These are phyloP conservation scores for Cepaea hortensis DNA, from an alignment of 2,888 invertebrate species.

Conservation along the genomic window DNA sequence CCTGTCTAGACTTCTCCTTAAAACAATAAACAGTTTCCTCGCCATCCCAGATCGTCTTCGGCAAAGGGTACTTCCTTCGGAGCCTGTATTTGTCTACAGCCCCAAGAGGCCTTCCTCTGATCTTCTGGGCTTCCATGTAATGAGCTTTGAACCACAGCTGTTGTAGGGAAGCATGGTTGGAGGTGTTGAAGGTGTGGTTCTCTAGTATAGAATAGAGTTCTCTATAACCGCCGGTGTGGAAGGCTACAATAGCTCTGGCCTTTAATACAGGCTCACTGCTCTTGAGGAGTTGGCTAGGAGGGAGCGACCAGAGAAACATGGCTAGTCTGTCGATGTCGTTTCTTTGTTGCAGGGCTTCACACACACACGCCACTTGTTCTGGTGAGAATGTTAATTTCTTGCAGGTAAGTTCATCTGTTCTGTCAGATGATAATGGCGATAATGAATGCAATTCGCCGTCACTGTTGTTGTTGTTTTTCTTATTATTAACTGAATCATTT, in stretches of 20 bases:
- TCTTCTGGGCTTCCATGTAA: conserved; percentile 97
- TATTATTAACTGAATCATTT: not conserved
- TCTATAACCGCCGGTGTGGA: conserved; percentile 89
- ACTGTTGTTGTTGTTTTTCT: not conserved
- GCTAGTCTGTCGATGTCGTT: conserved; percentile 97
- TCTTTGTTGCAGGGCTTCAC: conserved; percentile 96
- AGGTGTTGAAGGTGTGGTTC: conserved; percentile 93
- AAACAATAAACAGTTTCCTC: conserved; percentile 99
- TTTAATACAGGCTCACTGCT: conserved; percentile 98
- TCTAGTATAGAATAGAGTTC: conserved; percentile 96
- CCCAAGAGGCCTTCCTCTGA: conserved; percentile 91
- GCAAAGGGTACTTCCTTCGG: conserved; percentile 96
- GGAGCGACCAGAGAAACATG: conserved; percentile 96
- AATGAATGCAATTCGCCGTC: not conserved
- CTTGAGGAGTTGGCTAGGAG: conserved; percentile 96
- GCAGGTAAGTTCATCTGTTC: conserved; percentile 55
- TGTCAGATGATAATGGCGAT: not conserved
- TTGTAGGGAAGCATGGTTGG: conserved; percentile 96
- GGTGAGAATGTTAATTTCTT: conserved; percentile 89
- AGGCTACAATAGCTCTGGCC: conserved; percentile 97
- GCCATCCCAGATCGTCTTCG: conserved; percentile 99
- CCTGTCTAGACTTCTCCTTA: conserved; percentile 85
- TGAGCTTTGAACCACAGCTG: conserved; percentile 97
- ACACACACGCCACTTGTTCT: conserved; percentile 99
- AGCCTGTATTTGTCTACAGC: conserved; percentile 89